Evolutionary conservation across 92 coral and sea anemone genomes (phyloP), one percentile per base, ranked within the genome.

Genomic region (Meandrina meandrites): DNA sequence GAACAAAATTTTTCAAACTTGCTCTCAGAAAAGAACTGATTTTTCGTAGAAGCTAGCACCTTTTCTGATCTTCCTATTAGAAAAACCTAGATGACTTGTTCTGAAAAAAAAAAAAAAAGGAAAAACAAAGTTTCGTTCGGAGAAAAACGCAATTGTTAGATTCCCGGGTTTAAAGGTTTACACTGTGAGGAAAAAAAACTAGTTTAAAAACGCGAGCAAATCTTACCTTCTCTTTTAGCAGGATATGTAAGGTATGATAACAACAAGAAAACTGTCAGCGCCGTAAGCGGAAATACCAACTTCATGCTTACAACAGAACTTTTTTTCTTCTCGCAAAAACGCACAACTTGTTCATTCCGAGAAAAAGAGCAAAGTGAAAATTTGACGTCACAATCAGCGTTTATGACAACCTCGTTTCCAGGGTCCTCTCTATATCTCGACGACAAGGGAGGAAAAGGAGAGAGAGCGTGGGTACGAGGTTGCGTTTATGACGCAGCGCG

Each of bases 281-380:
- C 54, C 36, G 34, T 22, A 24, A 75, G 51, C 32, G 48, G 51
- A 75, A 17, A 40, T 35, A 27, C 32, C 10, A 75, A 18, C 48
- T 21, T 36, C 32, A 42, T 40, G 56, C 12, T 24, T 37, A 2
- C 54, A 7, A 12, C 54, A 47, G 21, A 37, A 22, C 54, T 42
- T 75, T 75, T n/a, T 37, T 22, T 42, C 78, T 42, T 75, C 30
- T 12, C 30, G 50, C 56, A 42, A 13, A 42, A 42, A 19, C 51
- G 53, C 78, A 17, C 53, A 62, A 6, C 78, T 22, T 22, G 54
- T 75, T 75, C 51, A 19, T 36, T 75, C 18, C 78, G 53, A 13
- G 78, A 75, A 75, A 75, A 75, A 75, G 78, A 40, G 48, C 51
- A 24, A 75, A 75, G 54, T 75, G 78, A 75, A 40, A 18, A 54